Percentiles rank a stretch among this genome's conserved stretches.
phyloP scores from a whole-genome alignment of 2,797 vertebrate genomes.

The Gambusia yucatana region DNA sequence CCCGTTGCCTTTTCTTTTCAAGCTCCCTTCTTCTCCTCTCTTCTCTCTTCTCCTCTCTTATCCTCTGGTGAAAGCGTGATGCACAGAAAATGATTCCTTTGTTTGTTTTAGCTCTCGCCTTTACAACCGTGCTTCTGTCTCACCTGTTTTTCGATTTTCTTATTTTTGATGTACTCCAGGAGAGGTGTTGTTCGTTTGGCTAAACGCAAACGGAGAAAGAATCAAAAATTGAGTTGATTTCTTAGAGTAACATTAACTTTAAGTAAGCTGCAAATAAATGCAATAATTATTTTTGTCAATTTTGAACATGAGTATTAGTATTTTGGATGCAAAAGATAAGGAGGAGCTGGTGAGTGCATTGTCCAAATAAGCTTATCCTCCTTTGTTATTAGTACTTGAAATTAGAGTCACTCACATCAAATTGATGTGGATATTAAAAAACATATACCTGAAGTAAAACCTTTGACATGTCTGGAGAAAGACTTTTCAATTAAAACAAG shows the following conservation, averaged over 20 bases:
- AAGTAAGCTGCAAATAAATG: not conserved
- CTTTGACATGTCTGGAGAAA: not conserved
- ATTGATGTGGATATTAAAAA: not conserved
- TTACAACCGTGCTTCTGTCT: slow-evolving; percentile 14
- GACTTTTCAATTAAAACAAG: not conserved
- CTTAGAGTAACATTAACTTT: not conserved
- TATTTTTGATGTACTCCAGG: slow-evolving; percentile 98
- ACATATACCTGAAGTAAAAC: not conserved
- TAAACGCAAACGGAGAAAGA: slow-evolving; percentile 56
- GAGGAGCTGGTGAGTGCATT: not conserved
- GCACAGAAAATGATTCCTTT: not conserved
- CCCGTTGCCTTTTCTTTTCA: slow-evolving; percentile 93
- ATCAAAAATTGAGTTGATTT: not conserved
- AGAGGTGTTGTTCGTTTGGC: slow-evolving; percentile 97
- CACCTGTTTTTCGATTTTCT: slow-evolving; percentile 98
- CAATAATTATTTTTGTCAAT: not conserved
- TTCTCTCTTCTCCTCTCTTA: slow-evolving; percentile 96
- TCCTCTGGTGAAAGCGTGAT: slow-evolving; percentile 81
- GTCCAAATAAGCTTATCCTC: not conserved
- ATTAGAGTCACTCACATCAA: not conserved
- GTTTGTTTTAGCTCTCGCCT: not conserved
- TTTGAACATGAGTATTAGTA: not conserved
- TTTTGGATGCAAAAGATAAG: not conserved
- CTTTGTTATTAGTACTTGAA: not conserved
- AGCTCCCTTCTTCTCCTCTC: slow-evolving; percentile 91